Conservation (phyloP, 2,797 vertebrate genomes). For the Paguma larvata region DNA sequence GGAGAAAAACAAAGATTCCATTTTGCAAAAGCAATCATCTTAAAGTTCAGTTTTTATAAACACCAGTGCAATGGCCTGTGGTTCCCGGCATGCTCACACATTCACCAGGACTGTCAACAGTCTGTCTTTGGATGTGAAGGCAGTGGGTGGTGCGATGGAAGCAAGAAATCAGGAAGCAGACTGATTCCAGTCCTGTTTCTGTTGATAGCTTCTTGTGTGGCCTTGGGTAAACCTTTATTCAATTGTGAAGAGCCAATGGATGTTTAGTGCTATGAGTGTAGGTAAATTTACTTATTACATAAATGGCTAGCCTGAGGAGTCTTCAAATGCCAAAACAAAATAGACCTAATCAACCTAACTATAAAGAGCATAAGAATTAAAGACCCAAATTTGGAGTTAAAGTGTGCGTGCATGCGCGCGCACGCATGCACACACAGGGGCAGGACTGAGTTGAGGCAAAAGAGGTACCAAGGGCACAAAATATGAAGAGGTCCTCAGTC, state of each 20-base stretch:
- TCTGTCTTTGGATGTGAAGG: not conserved
- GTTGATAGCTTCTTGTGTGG: slow-evolving; percentile 5
- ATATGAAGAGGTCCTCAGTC: not conserved
- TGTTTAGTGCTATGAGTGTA: not conserved
- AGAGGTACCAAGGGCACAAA: not conserved
- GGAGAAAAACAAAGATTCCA: not conserved
- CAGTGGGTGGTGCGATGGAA: not conserved
- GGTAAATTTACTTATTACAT: not conserved
- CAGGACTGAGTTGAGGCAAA: not conserved
- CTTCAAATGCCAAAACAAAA: slow-evolving; percentile 8
- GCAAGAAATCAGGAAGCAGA: not conserved
- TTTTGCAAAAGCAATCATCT: slow-evolving; percentile 8
- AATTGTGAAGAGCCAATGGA: not conserved
- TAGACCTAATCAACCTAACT: not conserved
- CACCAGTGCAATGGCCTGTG: not conserved
- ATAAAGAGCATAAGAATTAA: not conserved
- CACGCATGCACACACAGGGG: not conserved
- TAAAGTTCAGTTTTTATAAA: slow-evolving; percentile 7
- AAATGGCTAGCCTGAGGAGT: not conserved
- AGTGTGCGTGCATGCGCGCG: not conserved
- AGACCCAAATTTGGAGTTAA: not conserved
- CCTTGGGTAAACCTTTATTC: slow-evolving; percentile 49
- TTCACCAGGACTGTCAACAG: not conserved
- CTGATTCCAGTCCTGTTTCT: not conserved
- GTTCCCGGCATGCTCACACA: not conserved